A percentile compares a stretch with the other conserved stretches of the same genome.
phyloP scores from a whole-genome alignment of 37 sponge, comb jelly and placozoan genomes.

The Ephydatia muelleri region DNA sequence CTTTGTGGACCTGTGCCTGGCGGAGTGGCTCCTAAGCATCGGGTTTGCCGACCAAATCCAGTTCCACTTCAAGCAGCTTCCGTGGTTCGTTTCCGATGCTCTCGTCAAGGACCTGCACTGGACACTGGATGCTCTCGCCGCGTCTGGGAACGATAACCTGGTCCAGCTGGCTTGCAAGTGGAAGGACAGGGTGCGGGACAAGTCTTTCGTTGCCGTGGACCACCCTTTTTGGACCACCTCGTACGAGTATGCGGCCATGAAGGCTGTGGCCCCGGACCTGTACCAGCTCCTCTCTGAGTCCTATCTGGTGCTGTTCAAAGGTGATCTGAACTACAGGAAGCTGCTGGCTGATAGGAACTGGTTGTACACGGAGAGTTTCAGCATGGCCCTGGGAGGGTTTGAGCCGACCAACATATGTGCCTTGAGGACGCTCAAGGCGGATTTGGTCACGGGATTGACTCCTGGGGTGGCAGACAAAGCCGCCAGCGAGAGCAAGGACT shows the following conservation, averaged over 20 bases:
- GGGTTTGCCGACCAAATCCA: constrained; percentile 56
- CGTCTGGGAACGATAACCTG: constrained; percentile 31
- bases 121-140: constrained; percentile 64
- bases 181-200: constrained; percentile 50
- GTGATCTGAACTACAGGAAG: constrained; percentile 98
- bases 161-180: constrained; percentile 61
- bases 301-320: constrained; percentile 89
- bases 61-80: constrained; percentile 90
- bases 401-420: constrained; percentile 84
- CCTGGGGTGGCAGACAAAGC: constrained; percentile 68
- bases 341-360: constrained; percentile 92
- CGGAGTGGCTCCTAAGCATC: constrained; percentile 72
- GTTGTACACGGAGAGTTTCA: constrained; percentile 83
- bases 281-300: constrained; percentile 63
- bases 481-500: constrained; percentile 66
- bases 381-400: constrained; percentile 82
- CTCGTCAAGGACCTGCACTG: constrained; percentile 76
- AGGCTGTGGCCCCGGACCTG: constrained; percentile 76
- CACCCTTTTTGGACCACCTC: constrained; percentile 95
- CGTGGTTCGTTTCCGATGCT: constrained; percentile 99
- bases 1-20: constrained; percentile 92
- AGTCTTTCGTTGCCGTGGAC: constrained; percentile 53
- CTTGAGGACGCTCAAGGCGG: constrained; percentile 95
- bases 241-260: constrained; percentile 90
- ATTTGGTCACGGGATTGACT: constrained; percentile 86